These are phyloP conservation scores for Daubentonia madagascariensis DNA, from an alignment of 2,113 vertebrate genomes.

Conservation along the genomic window DNA sequence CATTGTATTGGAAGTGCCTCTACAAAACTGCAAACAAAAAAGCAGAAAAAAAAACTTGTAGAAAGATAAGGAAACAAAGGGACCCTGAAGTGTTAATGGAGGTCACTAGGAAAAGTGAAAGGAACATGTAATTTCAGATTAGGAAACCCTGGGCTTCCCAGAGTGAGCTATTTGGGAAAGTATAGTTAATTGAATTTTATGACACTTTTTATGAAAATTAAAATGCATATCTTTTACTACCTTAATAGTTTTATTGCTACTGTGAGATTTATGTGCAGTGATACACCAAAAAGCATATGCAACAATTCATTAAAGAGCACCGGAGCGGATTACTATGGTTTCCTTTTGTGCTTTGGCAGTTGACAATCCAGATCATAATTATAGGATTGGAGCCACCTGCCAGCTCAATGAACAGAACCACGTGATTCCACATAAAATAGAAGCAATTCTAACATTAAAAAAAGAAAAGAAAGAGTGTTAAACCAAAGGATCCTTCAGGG, in stretches of 20 bases:
- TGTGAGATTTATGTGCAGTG: slow-evolving; percentile 62
- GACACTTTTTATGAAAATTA: slow-evolving; percentile 76
- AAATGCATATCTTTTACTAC: slow-evolving; percentile 72
- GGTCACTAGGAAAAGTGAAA: not conserved
- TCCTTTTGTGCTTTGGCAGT: slow-evolving; percentile 70
- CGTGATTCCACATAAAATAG: slow-evolving; percentile 48
- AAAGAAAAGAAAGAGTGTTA: slow-evolving; percentile 74
- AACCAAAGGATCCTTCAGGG: slow-evolving; percentile 56
- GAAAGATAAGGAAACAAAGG: slow-evolving; percentile 15
- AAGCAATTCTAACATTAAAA: slow-evolving; percentile 68
- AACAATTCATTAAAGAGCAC: slow-evolving; percentile 58
- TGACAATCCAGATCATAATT: slow-evolving; percentile 72
- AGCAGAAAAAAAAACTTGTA: not conserved
- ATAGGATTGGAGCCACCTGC: slow-evolving; percentile 61
- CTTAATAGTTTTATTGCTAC: slow-evolving; percentile 75
- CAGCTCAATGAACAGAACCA: slow-evolving; percentile 63
- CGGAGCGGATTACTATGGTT: slow-evolving; percentile 67
- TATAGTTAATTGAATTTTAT: slow-evolving; percentile 76
- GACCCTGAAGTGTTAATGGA: slow-evolving; percentile 4
- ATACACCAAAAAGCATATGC: slow-evolving; percentile 67
- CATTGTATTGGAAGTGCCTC: not conserved
- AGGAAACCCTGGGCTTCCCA: slow-evolving; percentile 44
- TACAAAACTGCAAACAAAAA: not conserved
- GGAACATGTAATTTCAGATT: slow-evolving; percentile 17
- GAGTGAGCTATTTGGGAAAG: slow-evolving; percentile 60